Conservation (phyloP, 2,888 invertebrate genomes). For the Disparrhopalites patrizii region DNA sequence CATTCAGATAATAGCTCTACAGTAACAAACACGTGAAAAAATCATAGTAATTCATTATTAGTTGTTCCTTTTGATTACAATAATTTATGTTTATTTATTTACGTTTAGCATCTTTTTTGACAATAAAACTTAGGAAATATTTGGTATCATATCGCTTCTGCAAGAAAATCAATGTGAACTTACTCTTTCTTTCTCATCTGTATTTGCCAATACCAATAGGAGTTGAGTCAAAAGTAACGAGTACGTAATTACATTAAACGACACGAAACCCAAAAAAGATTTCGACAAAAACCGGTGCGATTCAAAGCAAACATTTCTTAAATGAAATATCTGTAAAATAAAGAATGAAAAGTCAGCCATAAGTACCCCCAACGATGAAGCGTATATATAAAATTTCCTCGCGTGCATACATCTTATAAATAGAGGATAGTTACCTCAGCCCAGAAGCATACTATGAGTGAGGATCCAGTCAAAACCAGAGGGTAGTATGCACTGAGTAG, state of each 20-base stretch:
- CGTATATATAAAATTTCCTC: not conserved
- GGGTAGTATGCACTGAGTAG: conserved; percentile 87
- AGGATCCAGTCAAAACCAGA: conserved; percentile 79
- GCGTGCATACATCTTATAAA: not conserved
- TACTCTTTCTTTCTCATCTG: conserved; percentile 58
- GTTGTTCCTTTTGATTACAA: not conserved
- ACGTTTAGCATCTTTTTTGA: not conserved
- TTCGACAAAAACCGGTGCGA: conserved; percentile 85
- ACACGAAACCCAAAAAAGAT: conserved; percentile 82
- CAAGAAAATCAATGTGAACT: conserved; percentile 30
- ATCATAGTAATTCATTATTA: too few relatives aligned
- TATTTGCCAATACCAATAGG: conserved; percentile 57
- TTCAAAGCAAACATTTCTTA: conserved; percentile 81
- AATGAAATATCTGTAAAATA: conserved; percentile 81
- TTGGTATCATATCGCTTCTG: not conserved
- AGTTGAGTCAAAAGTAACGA: conserved; percentile 75
- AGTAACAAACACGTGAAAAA: not conserved
- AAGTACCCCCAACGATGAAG: not conserved
- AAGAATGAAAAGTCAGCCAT: not conserved
- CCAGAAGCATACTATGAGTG: conserved; percentile 89
- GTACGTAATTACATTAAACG: conserved; percentile 84
- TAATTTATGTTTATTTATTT: not conserved
- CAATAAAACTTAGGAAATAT: not conserved
- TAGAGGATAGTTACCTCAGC: conserved; percentile 68
- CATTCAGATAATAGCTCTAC: conserved; percentile 70